phyloP scores from a whole-genome alignment of 2,888 invertebrate species.

The Piscicola geometra region DNA sequence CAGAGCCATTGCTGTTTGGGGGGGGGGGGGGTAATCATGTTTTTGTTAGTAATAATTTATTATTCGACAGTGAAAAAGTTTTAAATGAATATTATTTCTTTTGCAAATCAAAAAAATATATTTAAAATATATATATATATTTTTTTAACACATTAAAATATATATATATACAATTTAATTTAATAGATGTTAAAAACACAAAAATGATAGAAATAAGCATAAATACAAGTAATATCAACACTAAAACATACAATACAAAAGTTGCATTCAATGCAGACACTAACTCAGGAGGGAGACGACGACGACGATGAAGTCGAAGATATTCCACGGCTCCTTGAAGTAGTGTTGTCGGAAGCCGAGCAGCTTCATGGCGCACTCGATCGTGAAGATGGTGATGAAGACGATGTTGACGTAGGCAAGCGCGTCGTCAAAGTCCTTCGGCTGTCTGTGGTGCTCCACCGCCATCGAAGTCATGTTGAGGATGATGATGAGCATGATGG shows the following conservation, averaged over 20 bases:
- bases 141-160: no score
- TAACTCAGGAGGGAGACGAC: conserved; percentile 92
- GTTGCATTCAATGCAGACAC: no score
- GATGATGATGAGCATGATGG: conserved; percentile 97
- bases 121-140: no score
- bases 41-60: no score
- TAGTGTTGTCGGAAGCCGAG: conserved; percentile 96
- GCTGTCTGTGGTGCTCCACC: conserved; percentile 89
- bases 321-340: conserved; percentile 98
- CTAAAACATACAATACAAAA: background rate
- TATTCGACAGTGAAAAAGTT: no score
- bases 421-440: conserved; percentile 60
- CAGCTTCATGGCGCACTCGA: conserved; percentile 95
- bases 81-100: no score
- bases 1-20: conserved; percentile 23
- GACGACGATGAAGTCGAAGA: conserved; percentile 98
- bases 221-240: background rate
- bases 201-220: background rate
- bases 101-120: no score
- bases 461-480: conserved; percentile 98
- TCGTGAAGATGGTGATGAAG: conserved; percentile 96
- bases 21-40: no score
- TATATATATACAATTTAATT: background rate
- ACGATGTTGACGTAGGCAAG: conserved; percentile 90
- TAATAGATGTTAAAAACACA: background rate